Evolutionary conservation across 1,140 invertebrate genomes (phyloP).

Genomic region (Antheraea pernyi): DNA sequence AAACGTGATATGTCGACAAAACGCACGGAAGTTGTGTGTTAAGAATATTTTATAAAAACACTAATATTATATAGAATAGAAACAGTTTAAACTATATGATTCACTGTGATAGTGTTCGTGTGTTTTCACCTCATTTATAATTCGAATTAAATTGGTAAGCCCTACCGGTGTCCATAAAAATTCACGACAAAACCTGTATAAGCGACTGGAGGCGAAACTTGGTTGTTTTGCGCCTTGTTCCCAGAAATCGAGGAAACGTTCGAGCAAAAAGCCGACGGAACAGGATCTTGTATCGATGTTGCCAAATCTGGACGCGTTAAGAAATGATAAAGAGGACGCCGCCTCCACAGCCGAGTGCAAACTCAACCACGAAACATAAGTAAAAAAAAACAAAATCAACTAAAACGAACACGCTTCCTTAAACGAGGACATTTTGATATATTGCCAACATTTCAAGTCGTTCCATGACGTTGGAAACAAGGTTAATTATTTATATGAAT

Average conservation of each 20-base stretch:
- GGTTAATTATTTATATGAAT: slow-evolving; percentile 12
- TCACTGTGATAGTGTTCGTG: slow-evolving; percentile 1
- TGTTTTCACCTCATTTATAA: slow-evolving; percentile 49
- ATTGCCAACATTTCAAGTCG: slow-evolving; percentile 15
- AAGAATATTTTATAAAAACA: background rate
- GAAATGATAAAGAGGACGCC: slow-evolving; percentile 71
- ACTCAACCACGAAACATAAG: slow-evolving; percentile 31
- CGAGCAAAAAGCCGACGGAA: slow-evolving; percentile 69
- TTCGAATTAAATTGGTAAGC: slow-evolving; percentile 58
- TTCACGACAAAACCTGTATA: slow-evolving; percentile 75
- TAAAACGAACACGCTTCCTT: slow-evolving; percentile 37
- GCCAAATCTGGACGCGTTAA: slow-evolving; percentile 76
- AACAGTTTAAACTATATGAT: background rate
- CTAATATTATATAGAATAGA: background rate
- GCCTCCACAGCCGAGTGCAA: slow-evolving; percentile 33
- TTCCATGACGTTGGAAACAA: slow-evolving; percentile 5
- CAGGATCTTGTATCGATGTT: slow-evolving; percentile 72
- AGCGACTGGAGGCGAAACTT: slow-evolving; percentile 68
- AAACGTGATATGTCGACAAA: background rate
- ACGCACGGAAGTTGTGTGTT: background rate
- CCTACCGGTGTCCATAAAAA: slow-evolving; percentile 67
- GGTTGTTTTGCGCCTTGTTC: slow-evolving; percentile 66
- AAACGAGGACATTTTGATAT: slow-evolving; percentile 23
- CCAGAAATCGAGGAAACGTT: slow-evolving; percentile 72
- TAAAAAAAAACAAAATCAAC: slow-evolving; percentile 40